These are phyloP conservation scores for Myrmecobius fasciatus DNA, from an alignment of 2,113 vertebrate genomes.

Conservation along the genomic window DNA sequence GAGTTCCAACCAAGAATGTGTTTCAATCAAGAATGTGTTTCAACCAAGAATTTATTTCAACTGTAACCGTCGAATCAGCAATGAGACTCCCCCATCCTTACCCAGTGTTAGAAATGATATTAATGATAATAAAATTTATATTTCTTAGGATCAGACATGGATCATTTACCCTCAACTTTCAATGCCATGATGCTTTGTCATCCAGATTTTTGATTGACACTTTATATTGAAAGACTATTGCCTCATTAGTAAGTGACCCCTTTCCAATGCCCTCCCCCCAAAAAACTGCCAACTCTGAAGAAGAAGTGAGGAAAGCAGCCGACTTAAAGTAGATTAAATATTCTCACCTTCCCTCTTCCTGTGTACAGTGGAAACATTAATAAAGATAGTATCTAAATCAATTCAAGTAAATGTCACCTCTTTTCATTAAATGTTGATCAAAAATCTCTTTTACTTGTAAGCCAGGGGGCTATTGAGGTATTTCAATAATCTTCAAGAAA, in stretches of 20 bases:
- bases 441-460: conserved; percentile 84
- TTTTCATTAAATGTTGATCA: conserved; percentile 82
- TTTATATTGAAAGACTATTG: not conserved
- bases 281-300: not conserved
- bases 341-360: not conserved
- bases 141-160: not conserved
- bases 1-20: conserved; percentile 46
- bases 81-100: conserved; percentile 18
- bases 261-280: not conserved
- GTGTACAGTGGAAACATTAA: conserved; percentile 7
- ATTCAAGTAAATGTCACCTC: conserved; percentile 79
- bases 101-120: conserved; percentile 15
- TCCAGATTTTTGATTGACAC: not conserved
- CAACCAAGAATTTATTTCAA: conserved; percentile 31
- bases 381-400: conserved; percentile 68
- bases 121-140: not conserved
- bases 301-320: not conserved
- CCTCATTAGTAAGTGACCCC: not conserved
- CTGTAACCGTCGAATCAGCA: conserved; percentile 45
- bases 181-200: not conserved
- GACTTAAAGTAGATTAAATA: not conserved
- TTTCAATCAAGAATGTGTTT: conserved; percentile 49
- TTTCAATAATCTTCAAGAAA: conserved; percentile 93
- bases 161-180: not conserved
- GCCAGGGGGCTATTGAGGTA: conserved; percentile 92